Evolutionary conservation across 2,888 invertebrate species (phyloP).

Genomic region (Serrognathus titanus): DNA sequence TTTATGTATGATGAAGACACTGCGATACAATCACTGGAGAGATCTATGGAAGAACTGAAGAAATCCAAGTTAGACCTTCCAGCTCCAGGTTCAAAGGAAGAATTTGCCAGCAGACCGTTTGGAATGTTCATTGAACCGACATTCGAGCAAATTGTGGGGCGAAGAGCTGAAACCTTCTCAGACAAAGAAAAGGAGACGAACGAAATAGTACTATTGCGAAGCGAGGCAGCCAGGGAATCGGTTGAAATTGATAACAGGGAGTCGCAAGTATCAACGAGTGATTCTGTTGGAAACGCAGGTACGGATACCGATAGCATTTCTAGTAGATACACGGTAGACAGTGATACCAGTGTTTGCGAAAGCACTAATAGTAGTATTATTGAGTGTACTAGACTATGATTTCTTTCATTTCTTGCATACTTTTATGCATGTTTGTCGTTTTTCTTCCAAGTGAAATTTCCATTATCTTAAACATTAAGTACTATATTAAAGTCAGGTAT

Average conservation of each 20-base stretch:
- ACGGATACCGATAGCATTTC: constrained; percentile 49
- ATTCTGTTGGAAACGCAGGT: constrained; percentile 51
- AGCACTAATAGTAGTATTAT: constrained; percentile 40
- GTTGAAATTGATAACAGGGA: constrained; percentile 52
- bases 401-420: constrained; percentile 1
- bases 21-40: constrained; percentile 80
- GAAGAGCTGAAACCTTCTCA: constrained; percentile 73
- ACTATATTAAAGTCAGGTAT: no score
- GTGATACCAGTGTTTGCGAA: constrained; percentile 38
- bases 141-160: constrained; percentile 76
- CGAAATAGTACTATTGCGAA: constrained; percentile 67
- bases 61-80: constrained; percentile 81
- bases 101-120: constrained; percentile 79
- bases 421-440: background rate
- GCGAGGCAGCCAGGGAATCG: constrained; percentile 57
- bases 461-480: no score
- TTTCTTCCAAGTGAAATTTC: no score
- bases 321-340: constrained; percentile 41
- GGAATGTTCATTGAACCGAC: constrained; percentile 81
- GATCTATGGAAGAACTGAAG: constrained; percentile 83
- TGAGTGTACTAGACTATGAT: constrained; percentile 46
- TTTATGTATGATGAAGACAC: constrained; percentile 91
- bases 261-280: constrained; percentile 58
- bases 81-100: constrained; percentile 71
- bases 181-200: constrained; percentile 76